Conservation (phyloP, 2,888 invertebrate genomes). For the Callosobruchus maculatus region DNA sequence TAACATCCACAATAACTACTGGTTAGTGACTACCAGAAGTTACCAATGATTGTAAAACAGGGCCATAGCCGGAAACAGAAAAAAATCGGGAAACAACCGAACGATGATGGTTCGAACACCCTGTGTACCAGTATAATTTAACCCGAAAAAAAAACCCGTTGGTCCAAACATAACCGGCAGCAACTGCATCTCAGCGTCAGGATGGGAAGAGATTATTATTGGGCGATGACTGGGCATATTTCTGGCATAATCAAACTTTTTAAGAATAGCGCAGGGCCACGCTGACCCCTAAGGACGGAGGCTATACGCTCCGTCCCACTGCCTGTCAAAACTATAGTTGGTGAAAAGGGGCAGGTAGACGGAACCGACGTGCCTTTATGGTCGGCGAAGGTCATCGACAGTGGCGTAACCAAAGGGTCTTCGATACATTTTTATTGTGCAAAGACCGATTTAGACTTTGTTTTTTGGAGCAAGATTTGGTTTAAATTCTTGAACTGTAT, state of each 20-base stretch:
- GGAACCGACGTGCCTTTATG: neutral
- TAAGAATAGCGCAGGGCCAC: neutral
- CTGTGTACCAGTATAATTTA: neutral
- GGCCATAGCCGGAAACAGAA: too few relatives aligned
- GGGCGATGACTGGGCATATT: neutral
- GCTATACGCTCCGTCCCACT: constrained; percentile 20
- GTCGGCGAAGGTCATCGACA: neutral
- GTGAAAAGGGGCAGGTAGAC: constrained; percentile 22
- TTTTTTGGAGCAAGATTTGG: too few relatives aligned
- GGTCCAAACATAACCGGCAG: neutral
- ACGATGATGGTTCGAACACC: too few relatives aligned
- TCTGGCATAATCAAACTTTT: neutral
- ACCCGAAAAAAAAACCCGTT: neutral
- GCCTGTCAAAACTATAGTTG: constrained; percentile 32
- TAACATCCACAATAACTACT: too few relatives aligned
- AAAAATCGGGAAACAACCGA: too few relatives aligned
- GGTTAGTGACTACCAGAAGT: too few relatives aligned
- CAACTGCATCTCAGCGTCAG: neutral
- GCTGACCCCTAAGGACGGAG: neutral
- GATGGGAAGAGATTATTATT: neutral
- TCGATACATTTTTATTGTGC: too few relatives aligned
- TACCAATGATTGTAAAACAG: too few relatives aligned
- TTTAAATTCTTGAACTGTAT: too few relatives aligned
- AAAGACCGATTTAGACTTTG: too few relatives aligned
- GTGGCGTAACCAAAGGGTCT: neutral